Conservation (phyloP, 2,888 invertebrate genomes). For the Aporophyla lueneburgensis region DNA sequence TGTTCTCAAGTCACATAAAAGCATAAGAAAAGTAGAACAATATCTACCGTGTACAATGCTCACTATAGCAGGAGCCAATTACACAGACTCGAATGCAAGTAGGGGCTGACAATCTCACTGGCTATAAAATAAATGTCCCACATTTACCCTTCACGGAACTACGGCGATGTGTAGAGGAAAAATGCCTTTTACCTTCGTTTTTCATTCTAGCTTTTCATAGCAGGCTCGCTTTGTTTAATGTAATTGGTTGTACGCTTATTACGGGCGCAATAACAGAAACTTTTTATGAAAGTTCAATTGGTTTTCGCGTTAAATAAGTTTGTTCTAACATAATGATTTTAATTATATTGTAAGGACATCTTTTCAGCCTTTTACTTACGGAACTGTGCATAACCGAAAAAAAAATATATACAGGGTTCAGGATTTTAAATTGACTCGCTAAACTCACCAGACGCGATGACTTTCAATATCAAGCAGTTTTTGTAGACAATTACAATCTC, state of each 20-base stretch:
- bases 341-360: too few species aligned
- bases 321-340: background rate
- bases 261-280: background rate
- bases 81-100: conserved; percentile 60
- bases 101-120: conserved; percentile 58
- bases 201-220: conserved; percentile 3
- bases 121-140: conserved; percentile 64
- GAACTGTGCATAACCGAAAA: background rate
- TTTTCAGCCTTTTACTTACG: background rate
- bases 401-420: too few species aligned
- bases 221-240: conserved; percentile 21
- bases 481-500: too few species aligned
- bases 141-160: conserved; percentile 58
- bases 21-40: conserved; percentile 8
- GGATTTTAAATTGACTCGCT: too few species aligned
- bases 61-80: conserved; percentile 50
- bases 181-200: conserved; percentile 30
- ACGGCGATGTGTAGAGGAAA: conserved; percentile 25
- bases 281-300: background rate
- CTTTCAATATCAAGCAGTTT: too few species aligned
- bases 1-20: conserved; percentile 9
- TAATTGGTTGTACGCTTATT: conserved; percentile 14
- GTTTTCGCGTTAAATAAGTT: too few species aligned
- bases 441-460: too few species aligned
- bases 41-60: conserved; percentile 8